A percentile compares a stretch with the other conserved stretches of the same genome.
These are phyloP conservation scores for Choristoneura fumiferana DNA, from an alignment of 1,140 invertebrate species.

Conservation along the genomic window DNA sequence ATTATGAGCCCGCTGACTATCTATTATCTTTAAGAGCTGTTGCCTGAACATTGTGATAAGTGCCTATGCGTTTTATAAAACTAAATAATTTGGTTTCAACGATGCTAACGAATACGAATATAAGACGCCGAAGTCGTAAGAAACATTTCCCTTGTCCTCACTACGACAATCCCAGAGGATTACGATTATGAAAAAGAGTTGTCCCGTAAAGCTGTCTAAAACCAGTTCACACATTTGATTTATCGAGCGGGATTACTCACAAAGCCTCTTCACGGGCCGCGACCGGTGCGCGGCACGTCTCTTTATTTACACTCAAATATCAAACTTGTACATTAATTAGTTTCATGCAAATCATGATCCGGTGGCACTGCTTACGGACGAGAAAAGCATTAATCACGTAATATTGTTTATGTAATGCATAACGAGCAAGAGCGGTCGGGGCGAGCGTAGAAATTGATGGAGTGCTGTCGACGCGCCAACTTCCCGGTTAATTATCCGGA, in stretches of 20 bases:
- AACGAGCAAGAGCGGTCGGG: constrained; percentile 31
- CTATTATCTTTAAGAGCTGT: neutral
- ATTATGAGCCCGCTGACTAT: neutral
- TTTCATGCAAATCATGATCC: constrained; percentile 70
- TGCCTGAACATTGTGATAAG: no score
- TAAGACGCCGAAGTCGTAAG: neutral
- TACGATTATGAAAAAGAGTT: constrained; percentile 4
- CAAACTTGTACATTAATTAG: constrained; percentile 58
- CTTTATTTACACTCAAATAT: constrained; percentile 13
- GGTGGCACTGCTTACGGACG: constrained; percentile 45
- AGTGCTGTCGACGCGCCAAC: constrained; percentile 46
- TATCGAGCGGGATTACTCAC: constrained; percentile 9
- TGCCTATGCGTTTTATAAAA: no score
- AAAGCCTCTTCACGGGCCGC: neutral
- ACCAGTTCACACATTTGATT: constrained; percentile 17
- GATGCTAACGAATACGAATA: no score
- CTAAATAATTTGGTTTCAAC: no score
- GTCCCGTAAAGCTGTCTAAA: neutral
- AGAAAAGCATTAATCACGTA: constrained; percentile 64
- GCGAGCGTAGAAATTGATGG: constrained; percentile 47
- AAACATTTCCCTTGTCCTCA: neutral
- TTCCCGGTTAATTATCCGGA: constrained; percentile 48
- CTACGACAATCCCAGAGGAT: neutral
- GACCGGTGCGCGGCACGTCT: neutral
- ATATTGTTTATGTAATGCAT: constrained; percentile 53